A percentile compares a stretch with the other conserved stretches of the same genome.
Conservation (phyloP, 2,888 invertebrate genomes). For the Mayetiola destructor region DNA sequence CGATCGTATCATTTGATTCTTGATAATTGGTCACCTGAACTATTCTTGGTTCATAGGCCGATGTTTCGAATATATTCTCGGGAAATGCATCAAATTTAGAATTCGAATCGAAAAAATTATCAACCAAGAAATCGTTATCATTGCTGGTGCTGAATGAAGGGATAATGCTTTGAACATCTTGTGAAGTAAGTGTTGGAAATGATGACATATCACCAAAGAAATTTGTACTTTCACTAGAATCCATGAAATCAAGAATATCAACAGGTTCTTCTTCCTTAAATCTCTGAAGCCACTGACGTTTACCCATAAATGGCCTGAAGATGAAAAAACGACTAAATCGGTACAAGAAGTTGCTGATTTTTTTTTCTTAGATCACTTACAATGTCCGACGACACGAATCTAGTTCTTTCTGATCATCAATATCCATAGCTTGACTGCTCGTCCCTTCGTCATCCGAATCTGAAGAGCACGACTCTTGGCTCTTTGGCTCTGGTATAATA, state of each 20-base stretch:
- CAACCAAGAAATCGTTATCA: not conserved
- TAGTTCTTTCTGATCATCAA: conserved; percentile 20
- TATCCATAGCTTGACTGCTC: no score
- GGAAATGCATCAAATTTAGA: conserved; percentile 15
- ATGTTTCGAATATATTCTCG: conserved; percentile 14
- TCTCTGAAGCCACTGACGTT: not conserved
- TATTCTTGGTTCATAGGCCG: conserved; percentile 29
- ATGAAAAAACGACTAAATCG: not conserved
- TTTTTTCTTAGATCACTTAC: conserved; percentile 22
- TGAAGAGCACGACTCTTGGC: conserved; percentile 13
- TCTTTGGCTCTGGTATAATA: no score
- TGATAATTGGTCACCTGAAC: conserved; percentile 33
- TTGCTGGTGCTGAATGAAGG: not conserved
- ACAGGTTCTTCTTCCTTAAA: not conserved
- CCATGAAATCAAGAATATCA: conserved; percentile 8
- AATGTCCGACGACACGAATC: conserved; percentile 29
- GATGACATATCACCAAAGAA: conserved; percentile 1
- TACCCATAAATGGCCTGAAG: conserved; percentile 14
- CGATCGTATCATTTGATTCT: conserved; percentile 21
- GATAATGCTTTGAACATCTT: not conserved
- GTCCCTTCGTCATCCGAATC: no score
- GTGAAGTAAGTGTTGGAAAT: not conserved
- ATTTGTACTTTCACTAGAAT: not conserved
- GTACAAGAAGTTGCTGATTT: no score
- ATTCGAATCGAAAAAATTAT: conserved; percentile 1